Conservation (phyloP, 1,140 invertebrate genomes). For the Drosophila rufa region DNA sequence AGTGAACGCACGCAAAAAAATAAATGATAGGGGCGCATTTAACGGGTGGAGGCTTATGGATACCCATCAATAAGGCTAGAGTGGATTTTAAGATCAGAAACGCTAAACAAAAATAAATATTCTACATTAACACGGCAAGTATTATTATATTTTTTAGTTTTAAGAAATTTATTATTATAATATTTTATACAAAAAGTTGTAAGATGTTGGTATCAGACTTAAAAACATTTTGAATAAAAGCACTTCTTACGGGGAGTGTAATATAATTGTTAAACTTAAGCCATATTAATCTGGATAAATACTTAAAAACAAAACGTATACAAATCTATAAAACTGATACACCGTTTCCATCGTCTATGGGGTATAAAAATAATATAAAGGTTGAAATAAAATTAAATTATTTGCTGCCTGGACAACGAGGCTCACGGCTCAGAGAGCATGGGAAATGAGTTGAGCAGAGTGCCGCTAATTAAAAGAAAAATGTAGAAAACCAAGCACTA, state of each 20-base stretch:
- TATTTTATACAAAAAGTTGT: too few species aligned
- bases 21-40: neutral
- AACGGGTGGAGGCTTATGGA: neutral
- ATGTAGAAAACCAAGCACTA: conserved; percentile 11
- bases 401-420: conserved; percentile 16
- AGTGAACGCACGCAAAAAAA: conserved; percentile 34
- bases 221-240: too few species aligned
- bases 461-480: conserved; percentile 48
- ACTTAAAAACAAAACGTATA: too few species aligned
- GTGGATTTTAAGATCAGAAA: too few species aligned
- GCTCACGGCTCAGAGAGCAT: conserved; percentile 44
- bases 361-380: conserved; percentile 21
- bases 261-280: too few species aligned
- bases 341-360: neutral
- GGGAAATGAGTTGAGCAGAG: conserved; percentile 34
- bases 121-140: too few species aligned
- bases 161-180: too few species aligned
- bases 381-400: conserved; percentile 39
- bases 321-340: neutral
- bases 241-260: too few species aligned
- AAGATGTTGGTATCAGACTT: too few species aligned
- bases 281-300: neutral
- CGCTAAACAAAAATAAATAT: too few species aligned
- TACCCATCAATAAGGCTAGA: neutral
- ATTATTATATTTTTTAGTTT: too few species aligned